phyloP scores from a whole-genome alignment of 2,888 invertebrate species.

The Pammene fasciana region DNA sequence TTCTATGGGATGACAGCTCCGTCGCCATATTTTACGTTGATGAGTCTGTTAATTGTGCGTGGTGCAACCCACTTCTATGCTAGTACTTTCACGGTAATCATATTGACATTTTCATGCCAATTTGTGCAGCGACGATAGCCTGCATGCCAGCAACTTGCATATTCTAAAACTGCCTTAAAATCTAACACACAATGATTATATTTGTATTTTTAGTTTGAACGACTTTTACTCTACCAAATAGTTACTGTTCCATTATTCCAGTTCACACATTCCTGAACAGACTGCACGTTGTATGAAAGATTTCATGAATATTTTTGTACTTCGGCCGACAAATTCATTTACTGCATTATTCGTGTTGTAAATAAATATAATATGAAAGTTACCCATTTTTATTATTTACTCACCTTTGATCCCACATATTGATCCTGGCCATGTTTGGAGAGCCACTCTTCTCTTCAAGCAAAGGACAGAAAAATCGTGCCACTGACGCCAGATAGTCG shows the following conservation, averaged over 20 bases:
- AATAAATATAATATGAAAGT: constrained; percentile 64
- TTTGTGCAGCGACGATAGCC: too few relatives aligned
- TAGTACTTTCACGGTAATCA: too few relatives aligned
- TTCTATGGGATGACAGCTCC: too few relatives aligned
- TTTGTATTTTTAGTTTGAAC: neutral
- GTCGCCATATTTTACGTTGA: too few relatives aligned
- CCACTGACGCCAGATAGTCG: too few relatives aligned
- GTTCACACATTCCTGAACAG: constrained; percentile 36
- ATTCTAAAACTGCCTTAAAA: neutral
- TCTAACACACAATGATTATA: neutral
- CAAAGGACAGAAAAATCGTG: too few relatives aligned
- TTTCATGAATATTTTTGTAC: constrained; percentile 71
- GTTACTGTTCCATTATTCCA: constrained; percentile 18
- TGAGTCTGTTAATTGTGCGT: too few relatives aligned
- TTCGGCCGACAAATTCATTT: constrained; percentile 61
- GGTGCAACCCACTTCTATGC: too few relatives aligned
- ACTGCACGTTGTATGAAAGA: constrained; percentile 32
- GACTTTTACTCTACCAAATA: neutral
- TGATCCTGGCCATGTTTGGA: neutral
- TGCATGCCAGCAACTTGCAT: too few relatives aligned
- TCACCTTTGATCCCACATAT: neutral
- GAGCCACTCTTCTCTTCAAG: neutral
- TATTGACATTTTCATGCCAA: too few relatives aligned
- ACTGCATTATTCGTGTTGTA: constrained; percentile 76
- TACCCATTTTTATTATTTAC: constrained; percentile 46